phyloP scores from a whole-genome alignment of 2,888 invertebrate species.

The Rhodophaea formosa region DNA sequence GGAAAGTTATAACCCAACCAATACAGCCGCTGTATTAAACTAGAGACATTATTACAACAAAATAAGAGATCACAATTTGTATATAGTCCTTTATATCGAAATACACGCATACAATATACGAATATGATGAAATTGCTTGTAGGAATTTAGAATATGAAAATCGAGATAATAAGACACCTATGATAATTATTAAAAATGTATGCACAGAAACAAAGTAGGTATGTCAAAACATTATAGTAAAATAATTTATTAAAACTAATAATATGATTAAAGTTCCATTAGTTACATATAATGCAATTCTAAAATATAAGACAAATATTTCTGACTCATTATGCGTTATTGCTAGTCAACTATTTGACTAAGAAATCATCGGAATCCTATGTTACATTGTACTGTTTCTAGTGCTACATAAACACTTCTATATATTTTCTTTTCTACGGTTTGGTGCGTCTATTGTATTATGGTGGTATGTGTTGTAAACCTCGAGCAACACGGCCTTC shows the following conservation, averaged over 20 bases:
- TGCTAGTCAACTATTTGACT: slow-evolving; percentile 4
- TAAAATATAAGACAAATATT: background rate
- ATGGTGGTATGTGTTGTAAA: background rate
- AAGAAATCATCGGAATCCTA: background rate
- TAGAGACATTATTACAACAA: slow-evolving; percentile 48
- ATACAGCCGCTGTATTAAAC: slow-evolving; percentile 55
- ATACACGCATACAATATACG: slow-evolving; percentile 37
- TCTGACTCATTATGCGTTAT: background rate
- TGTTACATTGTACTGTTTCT: slow-evolving; percentile 2
- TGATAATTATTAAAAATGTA: slow-evolving; percentile 19
- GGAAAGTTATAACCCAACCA: slow-evolving; percentile 30
- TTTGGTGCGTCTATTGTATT: background rate
- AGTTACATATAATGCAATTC: background rate
- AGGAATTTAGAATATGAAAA: slow-evolving; percentile 63
- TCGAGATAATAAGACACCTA: slow-evolving; percentile 37
- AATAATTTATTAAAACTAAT: background rate
- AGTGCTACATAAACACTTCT: background rate
- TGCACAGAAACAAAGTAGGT: slow-evolving; percentile 6
- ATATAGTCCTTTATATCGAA: slow-evolving; percentile 37
- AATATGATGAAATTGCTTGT: slow-evolving; percentile 60
- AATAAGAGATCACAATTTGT: slow-evolving; percentile 69
- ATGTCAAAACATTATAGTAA: background rate
- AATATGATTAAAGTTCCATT: background rate
- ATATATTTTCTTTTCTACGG: background rate
- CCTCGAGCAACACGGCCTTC: too few relatives aligned